Evolutionary conservation across 2,888 invertebrate genomes (phyloP).

Genomic region (Invenusta paracnida): DNA sequence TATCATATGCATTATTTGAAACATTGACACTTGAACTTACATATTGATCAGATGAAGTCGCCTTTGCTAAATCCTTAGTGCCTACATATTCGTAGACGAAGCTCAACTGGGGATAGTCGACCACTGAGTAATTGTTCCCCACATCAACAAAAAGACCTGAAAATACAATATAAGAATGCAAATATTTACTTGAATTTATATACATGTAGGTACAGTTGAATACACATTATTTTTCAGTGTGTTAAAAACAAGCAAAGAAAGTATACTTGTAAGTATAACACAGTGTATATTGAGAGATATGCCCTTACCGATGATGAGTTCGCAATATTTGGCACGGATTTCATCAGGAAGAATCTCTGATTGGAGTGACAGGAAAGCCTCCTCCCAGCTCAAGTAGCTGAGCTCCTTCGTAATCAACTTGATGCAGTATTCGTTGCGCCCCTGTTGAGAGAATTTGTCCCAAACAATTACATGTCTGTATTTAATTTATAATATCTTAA

Average conservation of each 20-base stretch:
- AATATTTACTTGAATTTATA: too few species aligned
- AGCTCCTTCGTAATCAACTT: constrained; percentile 58
- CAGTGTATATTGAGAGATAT: too few species aligned
- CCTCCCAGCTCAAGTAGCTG: constrained; percentile 59
- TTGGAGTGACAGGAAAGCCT: constrained; percentile 57
- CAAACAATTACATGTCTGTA: too few species aligned
- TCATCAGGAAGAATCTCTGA: constrained; percentile 57
- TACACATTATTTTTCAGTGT: too few species aligned
- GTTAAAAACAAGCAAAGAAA: too few species aligned
- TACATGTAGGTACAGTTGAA: too few species aligned
- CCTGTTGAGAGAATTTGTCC: too few species aligned
- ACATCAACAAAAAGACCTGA: constrained; percentile 60
- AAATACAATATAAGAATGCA: too few species aligned
- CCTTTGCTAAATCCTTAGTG: constrained; percentile 54
- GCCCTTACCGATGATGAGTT: constrained; percentile 58
- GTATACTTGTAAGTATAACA: too few species aligned
- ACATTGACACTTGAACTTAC: too few species aligned
- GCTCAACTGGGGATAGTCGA: constrained; percentile 58
- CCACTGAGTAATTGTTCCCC: constrained; percentile 58
- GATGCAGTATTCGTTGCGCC: constrained; percentile 58
- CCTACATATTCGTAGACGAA: constrained; percentile 60
- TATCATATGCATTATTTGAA: too few species aligned
- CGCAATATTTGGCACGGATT: constrained; percentile 59
- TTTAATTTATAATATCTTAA: too few species aligned
- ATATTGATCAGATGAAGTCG: constrained; percentile 41